Percentiles rank a stretch among this genome's conserved stretches.
phyloP scores from a whole-genome alignment of 2,113 vertebrate species.

The Okapia johnstoni region DNA sequence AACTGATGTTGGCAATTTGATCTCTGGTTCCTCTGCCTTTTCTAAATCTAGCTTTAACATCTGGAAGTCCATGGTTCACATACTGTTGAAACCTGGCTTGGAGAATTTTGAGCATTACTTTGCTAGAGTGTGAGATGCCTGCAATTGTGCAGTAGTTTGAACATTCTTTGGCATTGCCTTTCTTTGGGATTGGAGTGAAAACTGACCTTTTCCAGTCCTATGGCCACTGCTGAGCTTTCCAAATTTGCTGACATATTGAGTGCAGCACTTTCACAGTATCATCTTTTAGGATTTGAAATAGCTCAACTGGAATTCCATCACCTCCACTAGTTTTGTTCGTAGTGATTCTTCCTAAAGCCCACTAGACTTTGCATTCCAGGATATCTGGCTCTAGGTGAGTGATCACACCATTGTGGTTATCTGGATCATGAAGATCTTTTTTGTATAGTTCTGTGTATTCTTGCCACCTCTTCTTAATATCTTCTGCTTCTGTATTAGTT shows the following conservation, averaged over 20 bases:
- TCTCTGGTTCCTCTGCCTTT: neutral
- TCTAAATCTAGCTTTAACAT: neutral
- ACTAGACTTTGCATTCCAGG: neutral
- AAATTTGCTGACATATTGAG: neutral
- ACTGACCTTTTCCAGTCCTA: neutral
- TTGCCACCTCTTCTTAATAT: neutral
- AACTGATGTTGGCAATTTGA: rapidly evolving
- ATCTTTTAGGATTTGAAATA: neutral
- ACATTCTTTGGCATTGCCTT: neutral
- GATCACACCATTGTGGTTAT: neutral
- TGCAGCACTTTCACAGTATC: neutral
- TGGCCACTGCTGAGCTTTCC: neutral
- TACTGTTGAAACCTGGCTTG: neutral
- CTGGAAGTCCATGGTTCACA: neutral
- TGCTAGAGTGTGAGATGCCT: neutral
- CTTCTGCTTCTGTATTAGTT: neutral
- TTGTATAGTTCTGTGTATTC: neutral
- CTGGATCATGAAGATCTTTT: neutral
- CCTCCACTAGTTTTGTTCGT: neutral
- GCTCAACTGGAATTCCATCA: neutral
- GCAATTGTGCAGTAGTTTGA: rapidly evolving
- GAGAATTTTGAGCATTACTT: neutral
- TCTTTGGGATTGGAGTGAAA: neutral
- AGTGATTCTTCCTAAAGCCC: neutral
- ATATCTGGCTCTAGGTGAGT: neutral